Evolutionary conservation across 2,888 invertebrate species (phyloP).

Genomic region (Rhamnusium bicolor): DNA sequence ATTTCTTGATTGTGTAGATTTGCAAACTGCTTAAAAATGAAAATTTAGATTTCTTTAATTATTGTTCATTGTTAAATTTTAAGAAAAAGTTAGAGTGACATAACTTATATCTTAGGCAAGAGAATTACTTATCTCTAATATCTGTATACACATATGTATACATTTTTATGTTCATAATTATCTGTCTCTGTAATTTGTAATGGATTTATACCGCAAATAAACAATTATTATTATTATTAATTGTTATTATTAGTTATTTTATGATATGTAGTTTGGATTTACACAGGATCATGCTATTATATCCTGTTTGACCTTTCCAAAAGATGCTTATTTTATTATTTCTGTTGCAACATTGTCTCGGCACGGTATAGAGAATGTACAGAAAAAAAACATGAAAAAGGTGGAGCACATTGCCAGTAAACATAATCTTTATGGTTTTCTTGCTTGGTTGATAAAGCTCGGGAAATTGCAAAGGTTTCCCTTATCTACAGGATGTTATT

Average conservation of each 20-base stretch:
- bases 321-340: neutral
- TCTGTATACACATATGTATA: too few relatives aligned
- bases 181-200: too few relatives aligned
- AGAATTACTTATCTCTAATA: too few relatives aligned
- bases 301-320: neutral
- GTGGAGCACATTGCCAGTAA: conserved; percentile 4
- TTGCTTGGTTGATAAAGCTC: neutral
- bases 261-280: neutral
- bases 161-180: too few relatives aligned
- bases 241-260: neutral
- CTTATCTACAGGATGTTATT: conserved; percentile 8
- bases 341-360: neutral
- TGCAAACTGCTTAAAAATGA: too few relatives aligned
- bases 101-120: too few relatives aligned
- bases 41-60: too few relatives aligned
- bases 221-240: too few relatives aligned
- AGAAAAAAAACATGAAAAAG: neutral
- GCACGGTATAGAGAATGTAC: neutral
- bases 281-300: neutral
- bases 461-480: conserved; percentile 11
- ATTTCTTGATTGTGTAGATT: too few relatives aligned
- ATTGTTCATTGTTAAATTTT: too few relatives aligned
- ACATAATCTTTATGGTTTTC: conserved; percentile 16
- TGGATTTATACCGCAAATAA: too few relatives aligned
- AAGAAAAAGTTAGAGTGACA: too few relatives aligned